Evolutionary conservation across 2,113 vertebrate genomes (phyloP), one percentile per base, ranked within the genome.

Genomic region (Forbesichthys papilliferus): DNA sequence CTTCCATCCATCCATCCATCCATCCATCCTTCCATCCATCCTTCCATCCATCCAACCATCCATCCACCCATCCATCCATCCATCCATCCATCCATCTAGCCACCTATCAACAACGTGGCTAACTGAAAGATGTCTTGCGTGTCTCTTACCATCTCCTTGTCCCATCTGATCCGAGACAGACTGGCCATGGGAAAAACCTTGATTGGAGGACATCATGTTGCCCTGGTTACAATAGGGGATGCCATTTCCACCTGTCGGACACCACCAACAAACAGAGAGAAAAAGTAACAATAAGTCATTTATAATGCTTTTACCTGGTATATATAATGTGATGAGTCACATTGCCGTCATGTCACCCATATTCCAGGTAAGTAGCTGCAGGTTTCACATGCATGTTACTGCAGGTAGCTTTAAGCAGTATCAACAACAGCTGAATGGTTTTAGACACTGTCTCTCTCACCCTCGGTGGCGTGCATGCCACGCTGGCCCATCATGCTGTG

Each of bases 151-250:
- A 27, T 98, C 96, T 0, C 73, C 88, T 5, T 91, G 70, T 70
- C 87, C 90, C 10, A 90, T 84, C 76, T 89, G 93, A 20, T 98
- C 97, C 0, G 89, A 81, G 75, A 87, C 83, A 0, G 93, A 79
- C 70, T 85, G 91, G 56, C 79, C 84, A 80, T 91, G 79, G 71
- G 92, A 92, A 14, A 95, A 96, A 16, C 90, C 90, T 3, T 93
- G 94, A 85, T 95, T 92, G 0, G 90, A 82, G 1, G 93, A 87
- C 87, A 91, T 90, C 77, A 94, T 92, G 84, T 89, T 95, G 71
- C 92, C 81, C 90, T 96, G 97, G 20, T 92, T 96, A 86, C 95
- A 96, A 68, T 93, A 94, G 49, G 95, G 89, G 83, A 92, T 82
- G 70, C 93, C 93, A 1, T 86, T 92, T 53, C 95, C 84, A 61